A percentile compares a stretch with the other conserved stretches of the same genome.
Evolutionary conservation across 1,140 invertebrate genomes (phyloP).

Genomic region (Laupala kohalensis): DNA sequence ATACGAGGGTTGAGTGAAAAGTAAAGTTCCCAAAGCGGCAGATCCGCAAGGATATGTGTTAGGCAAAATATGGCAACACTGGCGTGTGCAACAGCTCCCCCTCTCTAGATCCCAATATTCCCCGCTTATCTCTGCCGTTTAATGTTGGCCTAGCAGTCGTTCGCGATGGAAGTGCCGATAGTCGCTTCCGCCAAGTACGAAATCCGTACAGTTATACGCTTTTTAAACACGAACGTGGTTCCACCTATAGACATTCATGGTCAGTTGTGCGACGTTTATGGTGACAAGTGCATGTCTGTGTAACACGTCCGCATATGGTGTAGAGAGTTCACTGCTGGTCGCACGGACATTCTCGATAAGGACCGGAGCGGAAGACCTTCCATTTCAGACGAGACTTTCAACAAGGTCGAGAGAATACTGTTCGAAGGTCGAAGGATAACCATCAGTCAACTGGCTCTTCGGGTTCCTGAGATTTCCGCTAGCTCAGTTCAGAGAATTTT

Average conservation of each 20-base stretch:
- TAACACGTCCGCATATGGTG: constrained; percentile 5
- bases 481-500: too few relatives aligned
- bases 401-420: too few relatives aligned
- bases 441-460: too few relatives aligned
- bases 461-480: too few relatives aligned
- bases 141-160: constrained; percentile 1
- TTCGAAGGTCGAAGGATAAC: too few relatives aligned
- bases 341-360: constrained; percentile 4
- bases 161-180: neutral
- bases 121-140: too few relatives aligned
- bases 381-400: constrained; percentile 7
- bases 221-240: constrained; percentile 4
- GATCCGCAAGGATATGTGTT: too few relatives aligned
- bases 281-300: constrained; percentile 6
- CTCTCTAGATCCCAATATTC: too few relatives aligned
- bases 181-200: constrained; percentile 4
- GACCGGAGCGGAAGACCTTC: constrained; percentile 7
- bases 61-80: too few relatives aligned
- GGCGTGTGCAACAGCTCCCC: too few relatives aligned
- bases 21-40: too few relatives aligned
- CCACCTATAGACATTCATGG: constrained; percentile 9
- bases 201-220: constrained; percentile 6
- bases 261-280: constrained; percentile 1
- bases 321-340: constrained; percentile 6
- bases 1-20: too few relatives aligned